Evolutionary conservation across 2,113 vertebrate genomes (phyloP).

Genomic region (Lichenostomus cassidix): DNA sequence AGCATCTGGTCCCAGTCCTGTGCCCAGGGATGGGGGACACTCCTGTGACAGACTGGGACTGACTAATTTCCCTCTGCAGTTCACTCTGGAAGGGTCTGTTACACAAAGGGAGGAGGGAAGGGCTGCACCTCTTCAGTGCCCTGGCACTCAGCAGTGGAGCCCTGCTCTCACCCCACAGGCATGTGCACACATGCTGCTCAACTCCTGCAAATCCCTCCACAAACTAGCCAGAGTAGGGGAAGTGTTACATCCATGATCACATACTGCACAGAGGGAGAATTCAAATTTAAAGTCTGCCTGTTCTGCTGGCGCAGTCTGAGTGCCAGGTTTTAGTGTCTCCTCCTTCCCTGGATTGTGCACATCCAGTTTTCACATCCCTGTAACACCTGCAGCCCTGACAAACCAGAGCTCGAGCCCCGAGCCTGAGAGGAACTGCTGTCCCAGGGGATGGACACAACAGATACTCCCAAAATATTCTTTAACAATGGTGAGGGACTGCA

Average conservation of each 20-base stretch:
- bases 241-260: accelerated
- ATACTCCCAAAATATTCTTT: neutral
- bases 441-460: neutral
- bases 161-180: neutral
- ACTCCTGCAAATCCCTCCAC: neutral
- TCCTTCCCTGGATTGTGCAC: no score
- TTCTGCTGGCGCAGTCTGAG: neutral
- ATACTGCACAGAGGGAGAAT: neutral
- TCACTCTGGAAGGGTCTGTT: neutral
- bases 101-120: no score
- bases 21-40: neutral
- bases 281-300: neutral
- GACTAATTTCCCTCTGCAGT: neutral
- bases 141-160: neutral
- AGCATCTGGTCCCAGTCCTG: neutral
- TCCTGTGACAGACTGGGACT: neutral
- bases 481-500: neutral
- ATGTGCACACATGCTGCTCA: neutral
- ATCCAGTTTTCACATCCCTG: neutral
- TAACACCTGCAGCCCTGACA: neutral
- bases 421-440: neutral
- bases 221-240: neutral
- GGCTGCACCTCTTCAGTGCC: neutral
- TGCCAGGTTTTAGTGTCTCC: neutral
- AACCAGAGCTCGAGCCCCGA: neutral